Percentiles rank a stretch among this genome's conserved stretches.
Conservation (phyloP, 2,888 invertebrate genomes). For the Mesorhabditis belari region DNA sequence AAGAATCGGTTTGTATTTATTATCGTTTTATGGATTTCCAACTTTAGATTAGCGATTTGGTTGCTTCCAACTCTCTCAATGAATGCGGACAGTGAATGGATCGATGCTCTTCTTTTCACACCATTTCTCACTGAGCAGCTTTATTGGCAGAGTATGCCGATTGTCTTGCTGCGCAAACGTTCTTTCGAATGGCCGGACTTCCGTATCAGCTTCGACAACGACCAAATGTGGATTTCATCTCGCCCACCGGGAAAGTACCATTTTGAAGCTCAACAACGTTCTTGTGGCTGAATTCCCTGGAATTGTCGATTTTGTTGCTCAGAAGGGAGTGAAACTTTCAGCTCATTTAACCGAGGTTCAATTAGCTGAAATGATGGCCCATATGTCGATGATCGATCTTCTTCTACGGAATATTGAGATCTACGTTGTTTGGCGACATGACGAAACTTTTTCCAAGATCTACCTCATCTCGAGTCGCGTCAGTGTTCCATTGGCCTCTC, state of each 20-base stretch:
- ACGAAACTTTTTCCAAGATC: constrained; percentile 68
- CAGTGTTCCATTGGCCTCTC: constrained; percentile 86
- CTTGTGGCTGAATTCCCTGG: constrained; percentile 83
- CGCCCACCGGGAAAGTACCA: constrained; percentile 74
- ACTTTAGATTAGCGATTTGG: constrained; percentile 26
- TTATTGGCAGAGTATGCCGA: constrained; percentile 86
- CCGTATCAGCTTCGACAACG: constrained; percentile 74
- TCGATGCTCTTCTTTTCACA: constrained; percentile 36
- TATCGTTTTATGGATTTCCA: too few relatives aligned
- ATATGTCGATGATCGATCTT: constrained; percentile 74
- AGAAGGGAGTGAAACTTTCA: constrained; percentile 74
- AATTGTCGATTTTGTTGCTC: constrained; percentile 79
- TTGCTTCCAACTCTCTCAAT: constrained; percentile 27
- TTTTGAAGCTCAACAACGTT: constrained; percentile 82
- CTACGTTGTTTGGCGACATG: constrained; percentile 80
- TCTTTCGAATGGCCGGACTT: constrained; percentile 82
- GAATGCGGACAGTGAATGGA: constrained; percentile 42
- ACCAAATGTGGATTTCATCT: constrained; percentile 91
- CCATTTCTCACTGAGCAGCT: constrained; percentile 62
- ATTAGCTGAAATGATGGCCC: constrained; percentile 84
- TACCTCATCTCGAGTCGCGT: constrained; percentile 77
- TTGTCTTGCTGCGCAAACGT: constrained; percentile 84
- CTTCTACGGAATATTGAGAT: constrained; percentile 85
- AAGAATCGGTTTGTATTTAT: too few relatives aligned
- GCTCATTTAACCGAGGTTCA: constrained; percentile 68